These are phyloP conservation scores for Deilephila porcellus DNA, from an alignment of 2,888 invertebrate genomes.

Conservation along the genomic window DNA sequence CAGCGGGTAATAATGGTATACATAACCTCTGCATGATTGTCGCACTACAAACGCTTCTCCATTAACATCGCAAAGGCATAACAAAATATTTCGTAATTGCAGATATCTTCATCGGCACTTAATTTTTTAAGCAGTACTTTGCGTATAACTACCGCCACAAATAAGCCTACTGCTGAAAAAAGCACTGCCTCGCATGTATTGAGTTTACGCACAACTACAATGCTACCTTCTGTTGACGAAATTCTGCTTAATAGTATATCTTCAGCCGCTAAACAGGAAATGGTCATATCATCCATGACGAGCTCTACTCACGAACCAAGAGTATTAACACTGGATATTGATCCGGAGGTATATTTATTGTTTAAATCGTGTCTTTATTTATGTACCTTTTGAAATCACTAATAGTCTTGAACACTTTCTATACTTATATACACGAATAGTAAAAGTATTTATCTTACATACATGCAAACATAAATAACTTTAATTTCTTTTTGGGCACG, in stretches of 20 bases:
- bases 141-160: constrained; percentile 77
- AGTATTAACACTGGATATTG: constrained; percentile 86
- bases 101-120: constrained; percentile 82
- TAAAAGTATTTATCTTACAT: constrained; percentile 35
- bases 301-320: constrained; percentile 82
- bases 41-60: constrained; percentile 62
- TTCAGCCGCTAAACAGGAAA: constrained; percentile 85
- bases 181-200: constrained; percentile 85
- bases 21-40: constrained; percentile 70
- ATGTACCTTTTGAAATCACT: constrained; percentile 47
- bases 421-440: constrained; percentile 37
- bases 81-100: constrained; percentile 81
- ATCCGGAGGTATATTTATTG: constrained; percentile 85
- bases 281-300: constrained; percentile 81
- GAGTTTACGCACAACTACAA: constrained; percentile 84
- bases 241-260: constrained; percentile 86
- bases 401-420: constrained; percentile 33
- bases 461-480: constrained; percentile 17
- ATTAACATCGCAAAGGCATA: constrained; percentile 67
- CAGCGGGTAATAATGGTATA: constrained; percentile 48
- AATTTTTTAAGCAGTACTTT: constrained; percentile 81
- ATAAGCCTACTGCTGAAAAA: constrained; percentile 77
- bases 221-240: constrained; percentile 85
- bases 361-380: constrained; percentile 58
- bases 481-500: constrained; percentile 37